Base-by-base conservation (phyloP, 2,113 vertebrate species). In the Pachyramphus minor region DNA sequence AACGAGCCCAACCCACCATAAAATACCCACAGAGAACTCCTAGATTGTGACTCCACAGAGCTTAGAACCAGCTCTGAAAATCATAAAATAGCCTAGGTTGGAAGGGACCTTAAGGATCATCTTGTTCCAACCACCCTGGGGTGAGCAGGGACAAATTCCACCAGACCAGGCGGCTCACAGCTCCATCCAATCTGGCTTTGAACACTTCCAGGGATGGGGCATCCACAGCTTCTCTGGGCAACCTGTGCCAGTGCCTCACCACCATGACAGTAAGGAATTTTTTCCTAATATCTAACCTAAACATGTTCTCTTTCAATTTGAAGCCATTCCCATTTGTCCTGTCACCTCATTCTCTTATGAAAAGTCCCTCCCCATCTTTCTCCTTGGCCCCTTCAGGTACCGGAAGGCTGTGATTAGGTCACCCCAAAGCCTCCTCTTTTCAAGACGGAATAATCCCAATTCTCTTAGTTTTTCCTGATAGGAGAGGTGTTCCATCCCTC, bases 41-140 rank as follows among this genome's bases (percentile, higher is more conserved):
- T 30, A 41, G 27, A 2, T 19, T 62, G 41, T 1, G 5, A 11
- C 31, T 72, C 50, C 28, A 25, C 25, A 35, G 55, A 75, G 47
- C 21, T 59, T 27, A 30, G 35, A 30, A 14, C 11, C 67, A 66
- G 30, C 55, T 76, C 72, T 53, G 39, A 30, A 41, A 55, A 35
- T 16, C 55, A 55, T 1, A 19, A 49, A 42, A 90, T 25, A 24
- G 2, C 24, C 30, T 75, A 47, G 6, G 17, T 62, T 47, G 45
- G n/a, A 60, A 53, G 13, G 4, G 21, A 62, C 7, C 7, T 41
- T 19, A 16, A 76, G 33, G 41, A 62, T 62, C 1, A 16, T 16
- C 18, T 11, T 0, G 0, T 55, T 62, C 41, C 71, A 76, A 7
- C 2, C 14, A 15, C 11, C 5, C 5, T 55, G 63, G 21, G 21